These are phyloP conservation scores for Pachycephus smyrnensis DNA, from an alignment of 2,888 invertebrate genomes.

Conservation along the genomic window DNA sequence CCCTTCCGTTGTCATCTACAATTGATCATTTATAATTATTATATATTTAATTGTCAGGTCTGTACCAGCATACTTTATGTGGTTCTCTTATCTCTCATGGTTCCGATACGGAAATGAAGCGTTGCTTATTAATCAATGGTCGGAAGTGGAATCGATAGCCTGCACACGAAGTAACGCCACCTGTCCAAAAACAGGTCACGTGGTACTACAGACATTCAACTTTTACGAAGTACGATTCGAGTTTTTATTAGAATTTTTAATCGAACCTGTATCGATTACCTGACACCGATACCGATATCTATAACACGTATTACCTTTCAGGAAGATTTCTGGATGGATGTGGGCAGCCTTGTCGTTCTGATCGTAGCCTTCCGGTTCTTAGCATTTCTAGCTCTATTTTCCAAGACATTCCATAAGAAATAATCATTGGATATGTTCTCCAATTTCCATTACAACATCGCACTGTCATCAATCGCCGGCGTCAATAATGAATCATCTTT, in stretches of 20 bases:
- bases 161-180: conserved; percentile 81
- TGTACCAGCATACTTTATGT: conserved; percentile 84
- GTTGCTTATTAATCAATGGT: conserved; percentile 90
- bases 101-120: conserved; percentile 94
- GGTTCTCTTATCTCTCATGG: conserved; percentile 92
- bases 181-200: conserved; percentile 82
- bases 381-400: conserved; percentile 81
- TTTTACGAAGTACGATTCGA: conserved; percentile 75
- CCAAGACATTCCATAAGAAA: conserved; percentile 76
- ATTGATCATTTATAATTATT: background rate
- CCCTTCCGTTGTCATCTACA: background rate
- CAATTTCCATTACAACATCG: background rate
- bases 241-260: background rate
- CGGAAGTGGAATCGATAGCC: conserved; percentile 79
- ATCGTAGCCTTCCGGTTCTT: conserved; percentile 81
- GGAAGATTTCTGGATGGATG: conserved; percentile 78
- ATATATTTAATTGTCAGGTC: conserved; percentile 71
- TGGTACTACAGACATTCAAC: conserved; percentile 82
- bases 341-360: conserved; percentile 77
- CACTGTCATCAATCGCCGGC: background rate
- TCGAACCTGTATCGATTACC: background rate
- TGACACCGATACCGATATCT: background rate
- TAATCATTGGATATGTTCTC: conserved; percentile 47
- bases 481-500: background rate
- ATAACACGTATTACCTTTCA: conserved; percentile 60